These are phyloP conservation scores for Hemicordylus capensis DNA, from an alignment of 2,113 vertebrate genomes.

Conservation along the genomic window DNA sequence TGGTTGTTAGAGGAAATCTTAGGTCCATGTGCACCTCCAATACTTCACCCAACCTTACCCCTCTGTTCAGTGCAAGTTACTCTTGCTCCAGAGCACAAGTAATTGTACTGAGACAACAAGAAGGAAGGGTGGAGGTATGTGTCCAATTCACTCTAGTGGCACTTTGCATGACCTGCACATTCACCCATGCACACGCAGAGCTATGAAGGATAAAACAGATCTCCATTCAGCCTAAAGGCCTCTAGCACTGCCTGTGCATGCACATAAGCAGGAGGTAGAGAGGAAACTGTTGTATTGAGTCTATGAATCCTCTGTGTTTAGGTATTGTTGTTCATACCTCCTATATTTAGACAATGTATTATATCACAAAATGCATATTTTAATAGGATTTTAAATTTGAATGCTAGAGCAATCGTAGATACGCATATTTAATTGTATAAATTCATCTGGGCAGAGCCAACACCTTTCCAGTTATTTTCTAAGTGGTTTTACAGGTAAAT, in stretches of 20 bases:
- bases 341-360: neutral
- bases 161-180: neutral
- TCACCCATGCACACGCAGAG: neutral
- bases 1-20: neutral
- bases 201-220: neutral
- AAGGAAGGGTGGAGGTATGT: neutral
- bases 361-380: neutral
- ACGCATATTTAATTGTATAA: neutral
- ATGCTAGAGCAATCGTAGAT: neutral
- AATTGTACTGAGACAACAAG: neutral
- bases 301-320: neutral
- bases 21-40: neutral
- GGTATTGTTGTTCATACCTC: neutral
- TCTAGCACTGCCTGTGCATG: rapidly evolving
- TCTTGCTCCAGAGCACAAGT: neutral
- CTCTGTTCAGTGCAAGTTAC: neutral
- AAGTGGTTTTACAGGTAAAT: neutral
- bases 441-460: neutral
- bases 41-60: neutral
- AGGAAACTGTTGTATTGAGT: neutral
- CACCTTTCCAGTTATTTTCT: neutral
- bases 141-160: neutral
- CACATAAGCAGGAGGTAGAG: too few species aligned
- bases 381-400: neutral
- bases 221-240: neutral